Evolutionary conservation across 2,888 invertebrate genomes (phyloP).

Genomic region (Reticulitermes lucifugus): DNA sequence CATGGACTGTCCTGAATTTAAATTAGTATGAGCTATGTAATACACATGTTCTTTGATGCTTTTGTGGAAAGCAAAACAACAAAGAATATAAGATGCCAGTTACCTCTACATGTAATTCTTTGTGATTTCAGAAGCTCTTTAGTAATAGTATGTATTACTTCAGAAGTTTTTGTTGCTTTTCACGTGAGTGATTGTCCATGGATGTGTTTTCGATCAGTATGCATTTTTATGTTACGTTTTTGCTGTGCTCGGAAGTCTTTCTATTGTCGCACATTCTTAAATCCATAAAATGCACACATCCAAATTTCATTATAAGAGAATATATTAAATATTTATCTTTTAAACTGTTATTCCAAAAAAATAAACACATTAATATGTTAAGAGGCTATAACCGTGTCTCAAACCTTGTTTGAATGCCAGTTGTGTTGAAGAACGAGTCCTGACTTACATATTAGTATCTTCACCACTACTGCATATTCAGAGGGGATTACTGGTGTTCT

Average conservation of each 20-base stretch:
- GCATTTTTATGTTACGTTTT: background rate
- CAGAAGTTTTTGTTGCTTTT: constrained; percentile 37
- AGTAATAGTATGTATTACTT: constrained; percentile 46
- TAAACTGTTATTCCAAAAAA: background rate
- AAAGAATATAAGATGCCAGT: constrained; percentile 9
- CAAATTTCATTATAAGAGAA: background rate
- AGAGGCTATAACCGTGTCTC: background rate
- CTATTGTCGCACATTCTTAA: background rate
- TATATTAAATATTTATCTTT: background rate
- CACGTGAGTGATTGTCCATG: background rate
- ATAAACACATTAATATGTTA: background rate
- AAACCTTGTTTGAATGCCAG: background rate
- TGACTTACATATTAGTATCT: too few species aligned
- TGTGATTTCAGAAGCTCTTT: constrained; percentile 39
- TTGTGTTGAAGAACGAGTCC: too few species aligned
- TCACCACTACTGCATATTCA: too few species aligned
- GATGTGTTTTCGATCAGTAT: background rate
- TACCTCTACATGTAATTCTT: background rate
- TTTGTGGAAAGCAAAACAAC: constrained; percentile 38
- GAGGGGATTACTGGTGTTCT: too few species aligned
- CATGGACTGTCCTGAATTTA: background rate
- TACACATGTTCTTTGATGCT: constrained; percentile 18
- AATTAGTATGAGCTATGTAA: background rate
- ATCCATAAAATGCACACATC: background rate
- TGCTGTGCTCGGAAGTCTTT: background rate